Base-by-base conservation (phyloP, 2,888 invertebrate genomes). In the Uropetala carovei region DNA sequence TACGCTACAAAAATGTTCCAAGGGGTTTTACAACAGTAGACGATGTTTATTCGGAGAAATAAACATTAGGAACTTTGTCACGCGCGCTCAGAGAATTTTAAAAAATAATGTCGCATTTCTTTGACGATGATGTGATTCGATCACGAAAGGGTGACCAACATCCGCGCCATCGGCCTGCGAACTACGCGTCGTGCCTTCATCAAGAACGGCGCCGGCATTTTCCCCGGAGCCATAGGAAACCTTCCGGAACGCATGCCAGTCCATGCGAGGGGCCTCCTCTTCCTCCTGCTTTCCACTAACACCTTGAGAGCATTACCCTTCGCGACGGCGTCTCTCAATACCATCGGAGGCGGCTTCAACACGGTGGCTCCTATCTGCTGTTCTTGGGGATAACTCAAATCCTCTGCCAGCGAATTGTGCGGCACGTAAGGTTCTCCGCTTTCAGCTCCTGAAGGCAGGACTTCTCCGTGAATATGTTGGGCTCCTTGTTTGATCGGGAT, bases 201-300 rank as follows among this genome's bases (percentile, higher is more conserved):
- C n/a, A 89, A 16, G 2, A 89, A 4, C 8, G 60, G 68, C 43
- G 64, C 7, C 27, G 89, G 64, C 43, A 60, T 89, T 64, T 68
- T 89, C 30, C 18, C 60, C 43, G 64, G 89, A 43, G 60, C 60
- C 43, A 30, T 18, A n/a, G 43, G 57, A 83, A 57, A 57, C 43
- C 18, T 64, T 30, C 64, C 89, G 16, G 89, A 89, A 43, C 43
- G 60, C 30, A 43, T 27, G 18, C 89, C 58, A 11, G 59, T 64
- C 60, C 89, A 64, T 30, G 22, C 60, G 16, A 60, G 3, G 4
- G 86, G 86, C 60, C 86, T 86, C 58, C 89, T 30, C 68, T 89
- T 89, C 64, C 89, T 89, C 64, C 89, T 60, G 2, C 60, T 64
- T 43, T 89, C 89, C 18, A 43, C n/a, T 43, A 89, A 64, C 64